Conservation (phyloP, 2,113 vertebrate species). For the Mobula hypostoma region DNA sequence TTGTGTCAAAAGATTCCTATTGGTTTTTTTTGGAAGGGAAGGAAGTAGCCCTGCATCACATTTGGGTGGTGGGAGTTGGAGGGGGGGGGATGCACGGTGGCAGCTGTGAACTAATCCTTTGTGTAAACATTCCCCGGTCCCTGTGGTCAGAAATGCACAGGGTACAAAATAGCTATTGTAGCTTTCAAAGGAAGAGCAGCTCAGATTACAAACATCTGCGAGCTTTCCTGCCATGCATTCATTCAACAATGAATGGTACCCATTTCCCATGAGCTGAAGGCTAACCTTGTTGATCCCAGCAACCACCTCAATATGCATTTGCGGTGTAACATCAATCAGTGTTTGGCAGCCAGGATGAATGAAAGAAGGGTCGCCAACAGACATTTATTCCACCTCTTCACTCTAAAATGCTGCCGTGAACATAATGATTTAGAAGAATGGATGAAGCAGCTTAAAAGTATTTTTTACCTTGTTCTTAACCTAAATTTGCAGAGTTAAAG, state of each 20-base stretch:
- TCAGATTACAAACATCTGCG: no score
- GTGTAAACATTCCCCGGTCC: not conserved
- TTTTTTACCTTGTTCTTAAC: not conserved
- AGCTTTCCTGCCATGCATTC: no score
- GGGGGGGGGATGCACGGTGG: no score
- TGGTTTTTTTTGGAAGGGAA: not conserved
- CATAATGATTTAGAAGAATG: not conserved
- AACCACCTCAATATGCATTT: not conserved
- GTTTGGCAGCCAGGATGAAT: not conserved
- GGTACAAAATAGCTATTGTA: not conserved
- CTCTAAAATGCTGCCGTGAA: not conserved
- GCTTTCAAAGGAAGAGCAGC: not conserved
- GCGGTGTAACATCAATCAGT: not conserved
- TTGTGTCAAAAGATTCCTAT: no score
- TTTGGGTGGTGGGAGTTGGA: no score
- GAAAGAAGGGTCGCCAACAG: not conserved
- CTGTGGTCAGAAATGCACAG: not conserved
- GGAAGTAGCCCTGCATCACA: no score
- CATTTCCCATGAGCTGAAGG: not conserved
- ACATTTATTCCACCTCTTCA: constrained; percentile 11
- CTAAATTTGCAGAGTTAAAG: not conserved
- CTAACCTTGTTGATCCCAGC: not conserved
- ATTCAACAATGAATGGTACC: not conserved
- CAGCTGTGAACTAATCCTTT: not conserved
- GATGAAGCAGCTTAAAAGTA: not conserved